Evolutionary conservation across 2,888 invertebrate genomes (phyloP), one percentile per base, ranked within the genome.

Genomic region (Tiliacea aurago): DNA sequence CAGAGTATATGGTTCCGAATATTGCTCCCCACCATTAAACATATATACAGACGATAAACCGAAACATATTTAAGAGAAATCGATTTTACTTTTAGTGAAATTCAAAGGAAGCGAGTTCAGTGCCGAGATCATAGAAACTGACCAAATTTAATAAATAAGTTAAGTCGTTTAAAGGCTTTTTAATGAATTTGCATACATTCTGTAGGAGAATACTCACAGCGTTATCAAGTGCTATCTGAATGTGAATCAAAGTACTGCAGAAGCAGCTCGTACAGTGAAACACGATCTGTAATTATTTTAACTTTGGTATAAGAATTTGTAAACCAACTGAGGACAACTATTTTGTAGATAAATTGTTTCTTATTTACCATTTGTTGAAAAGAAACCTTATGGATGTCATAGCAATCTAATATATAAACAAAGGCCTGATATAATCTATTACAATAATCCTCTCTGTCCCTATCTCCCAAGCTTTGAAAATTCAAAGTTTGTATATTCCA

Each of bases 401-500:
- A 70, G 13, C 77, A 76, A 13, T 76, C 53, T 53, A 76, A 43
- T 61, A 76, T 64, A 49, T 67, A 49, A 37, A 58, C 23, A 53
- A 56, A 80, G 10, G 47, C 33, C 10, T 55, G n/a, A 68, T 65
- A 71, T 65, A 80, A 62, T 70, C 0, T 64, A 5, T 28, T 33
- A 10, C 43, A 71, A 49, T 68, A 33, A 15, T 33, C 13, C 4
- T 58, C 23, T 2, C n/a, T 13, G 0, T 33, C 20, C 4, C 37
- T 59, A 20, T 18, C n/a, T 0, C 11, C 18, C 2, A 55, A 61
- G 6, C n/a, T 23, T 43, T 13, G 18, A 4, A 37, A 59, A n/a
- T 59, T 9, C 5, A 61, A 15, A 15, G 33, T 49, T 55, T 58
- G 23, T 69, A 18, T 53, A 59, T 73, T 79, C 79, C 82, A 83